phyloP scores from a whole-genome alignment of 2,797 vertebrate species.

The Otus scops region DNA sequence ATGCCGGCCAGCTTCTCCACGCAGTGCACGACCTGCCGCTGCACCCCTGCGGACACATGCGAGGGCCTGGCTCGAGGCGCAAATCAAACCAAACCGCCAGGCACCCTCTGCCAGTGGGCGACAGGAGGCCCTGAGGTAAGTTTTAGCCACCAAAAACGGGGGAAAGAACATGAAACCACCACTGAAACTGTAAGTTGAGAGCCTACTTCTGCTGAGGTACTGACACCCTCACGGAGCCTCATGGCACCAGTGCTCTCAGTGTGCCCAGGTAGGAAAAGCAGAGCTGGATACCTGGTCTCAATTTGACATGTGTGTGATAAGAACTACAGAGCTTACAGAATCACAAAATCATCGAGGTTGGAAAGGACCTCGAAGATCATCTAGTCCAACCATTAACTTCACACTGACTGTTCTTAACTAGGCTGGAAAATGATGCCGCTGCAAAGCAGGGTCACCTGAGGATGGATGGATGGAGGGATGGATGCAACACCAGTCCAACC shows the following conservation, averaged over 20 bases:
- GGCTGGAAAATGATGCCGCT: not conserved
- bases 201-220: not conserved
- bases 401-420: no score
- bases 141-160: not conserved
- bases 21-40: slow-evolving; percentile 87
- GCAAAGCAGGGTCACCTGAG: not conserved
- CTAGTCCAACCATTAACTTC: no score
- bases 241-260: not conserved
- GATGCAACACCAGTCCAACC: no score
- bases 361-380: no score
- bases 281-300: not conserved
- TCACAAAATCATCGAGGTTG: no score
- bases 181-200: no score
- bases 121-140: not conserved
- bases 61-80: rapidly evolving
- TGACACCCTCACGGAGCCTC: rapidly evolving
- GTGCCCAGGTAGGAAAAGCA: not conserved
- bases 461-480: not conserved
- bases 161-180: not conserved
- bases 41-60: slow-evolving; percentile 79
- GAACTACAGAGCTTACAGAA: not conserved
- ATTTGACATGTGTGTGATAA: rapidly evolving
- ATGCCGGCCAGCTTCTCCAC: slow-evolving; percentile 84
- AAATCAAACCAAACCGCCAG: rapidly evolving
- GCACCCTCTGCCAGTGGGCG: not conserved